A percentile compares a stretch with the other conserved stretches of the same genome.
phyloP scores from a whole-genome alignment of 1,140 invertebrate species.

The Andrena cerasifolii region DNA sequence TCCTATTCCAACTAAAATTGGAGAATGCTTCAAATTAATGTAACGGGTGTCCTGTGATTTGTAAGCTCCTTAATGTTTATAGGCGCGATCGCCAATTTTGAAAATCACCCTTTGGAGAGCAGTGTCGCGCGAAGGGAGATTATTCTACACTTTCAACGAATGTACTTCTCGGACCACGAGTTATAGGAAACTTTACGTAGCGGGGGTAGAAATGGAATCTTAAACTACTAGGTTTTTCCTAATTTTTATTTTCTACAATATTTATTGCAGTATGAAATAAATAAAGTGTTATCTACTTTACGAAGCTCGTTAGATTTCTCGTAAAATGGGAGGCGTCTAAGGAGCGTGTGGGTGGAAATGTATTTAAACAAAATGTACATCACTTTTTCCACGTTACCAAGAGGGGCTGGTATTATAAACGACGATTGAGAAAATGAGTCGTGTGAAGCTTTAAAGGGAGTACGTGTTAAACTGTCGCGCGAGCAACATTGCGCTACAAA shows the following conservation, averaged over 20 bases:
- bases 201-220: no score
- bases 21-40: not conserved
- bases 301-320: no score
- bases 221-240: not conserved
- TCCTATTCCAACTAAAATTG: not conserved
- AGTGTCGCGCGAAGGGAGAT: no score
- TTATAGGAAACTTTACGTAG: not conserved
- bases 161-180: not conserved
- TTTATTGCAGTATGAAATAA: conserved; percentile 4
- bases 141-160: no score
- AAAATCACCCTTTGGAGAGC: not conserved
- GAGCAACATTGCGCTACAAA: not conserved
- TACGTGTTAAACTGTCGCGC: conserved; percentile 14
- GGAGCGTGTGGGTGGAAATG: not conserved
- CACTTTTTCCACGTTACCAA: not conserved
- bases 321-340: no score
- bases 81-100: not conserved
- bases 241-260: not conserved
- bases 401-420: conserved; percentile 17
- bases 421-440: conserved; percentile 5
- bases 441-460: conserved; percentile 33
- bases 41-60: not conserved
- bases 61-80: not conserved
- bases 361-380: conserved; percentile 11
- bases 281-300: not conserved